Base-by-base conservation (phyloP, 2,113 vertebrate genomes). In the Tetraodon nigroviridis region DNA sequence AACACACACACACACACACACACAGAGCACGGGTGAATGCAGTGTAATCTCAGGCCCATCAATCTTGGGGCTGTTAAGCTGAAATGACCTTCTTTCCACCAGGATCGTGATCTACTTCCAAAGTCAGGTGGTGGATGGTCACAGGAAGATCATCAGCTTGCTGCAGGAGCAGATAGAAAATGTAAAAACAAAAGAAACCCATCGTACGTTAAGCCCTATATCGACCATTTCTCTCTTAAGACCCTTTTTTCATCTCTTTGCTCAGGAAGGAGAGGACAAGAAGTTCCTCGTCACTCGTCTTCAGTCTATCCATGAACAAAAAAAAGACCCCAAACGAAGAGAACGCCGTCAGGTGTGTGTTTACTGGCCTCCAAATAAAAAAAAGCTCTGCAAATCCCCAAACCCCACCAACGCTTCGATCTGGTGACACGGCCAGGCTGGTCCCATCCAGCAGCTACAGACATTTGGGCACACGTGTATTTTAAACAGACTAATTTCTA, bases 231-330 rank as follows among this genome's bases (percentile, higher is more conserved):
- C 18, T 10, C 27, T 32, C 21, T 37, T 37, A 8, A 37, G 11
- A 37, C 11, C 44, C 19, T 3, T 24, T 67, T 11, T 10, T 42
- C 8, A n/a, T 45, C 46, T 59, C 22, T 37, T 37, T 17, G 58
- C 75, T 68, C 69, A 98, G 96, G 95, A 98, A 55, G 93, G 94
- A 15, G 79, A 93, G 6, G 95, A 98, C 76, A 98, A 98, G 75
- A 82, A 67, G 48, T 98, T 95, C 56, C 84, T 98, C 17, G 97
- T 96, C 72, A 81, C 88, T 59, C 91, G 79, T 49, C 92, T 98
- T 44, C 93, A 94, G 75, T 65, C 69, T 0, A 19, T 94, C 51
- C 94, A 93, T 0, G 87, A 86, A 52, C 58, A 61, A 55, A 91
- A 71, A 71, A 79, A 72, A 20, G 74, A 70, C 0, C 37, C 74